phyloP scores from a whole-genome alignment of 2,797 vertebrate genomes.

The Notolabrus celidotus region DNA sequence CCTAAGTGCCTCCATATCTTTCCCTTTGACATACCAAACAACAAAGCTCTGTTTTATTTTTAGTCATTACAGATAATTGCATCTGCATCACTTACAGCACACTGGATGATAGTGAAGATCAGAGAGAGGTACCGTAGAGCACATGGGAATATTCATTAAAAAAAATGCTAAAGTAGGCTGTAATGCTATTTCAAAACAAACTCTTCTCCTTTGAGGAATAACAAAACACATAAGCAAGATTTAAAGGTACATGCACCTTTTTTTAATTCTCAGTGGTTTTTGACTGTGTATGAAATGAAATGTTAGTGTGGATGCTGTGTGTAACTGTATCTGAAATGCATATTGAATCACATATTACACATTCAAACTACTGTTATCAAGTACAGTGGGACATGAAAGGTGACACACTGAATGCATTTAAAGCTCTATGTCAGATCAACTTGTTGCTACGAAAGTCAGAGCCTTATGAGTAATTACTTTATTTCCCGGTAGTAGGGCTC shows the following conservation, averaged over 20 bases:
- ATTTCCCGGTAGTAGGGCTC: slow-evolving; percentile 6
- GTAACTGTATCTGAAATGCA: too few relatives aligned
- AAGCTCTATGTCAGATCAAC: slow-evolving; percentile 2
- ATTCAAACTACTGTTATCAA: slow-evolving; percentile 14
- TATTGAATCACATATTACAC: slow-evolving; percentile 1
- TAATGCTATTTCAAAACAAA: slow-evolving; percentile 48
- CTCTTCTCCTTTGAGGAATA: slow-evolving; percentile 33
- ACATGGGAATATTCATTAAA: slow-evolving; percentile 59
- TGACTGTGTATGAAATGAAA: too few relatives aligned
- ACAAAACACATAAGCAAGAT: slow-evolving; percentile 24
- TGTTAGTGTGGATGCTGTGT: background rate
- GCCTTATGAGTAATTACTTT: background rate
- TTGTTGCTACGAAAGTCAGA: background rate
- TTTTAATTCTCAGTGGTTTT: background rate
- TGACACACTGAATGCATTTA: background rate
- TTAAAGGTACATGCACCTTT: slow-evolving; percentile 3
- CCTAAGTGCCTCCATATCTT: background rate
- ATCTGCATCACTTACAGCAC: slow-evolving; percentile 33
- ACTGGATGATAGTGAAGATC: slow-evolving; percentile 41
- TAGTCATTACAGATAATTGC: slow-evolving; percentile 41
- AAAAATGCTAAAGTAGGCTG: slow-evolving; percentile 40
- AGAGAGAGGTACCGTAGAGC: slow-evolving; percentile 36
- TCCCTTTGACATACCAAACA: slow-evolving; percentile 39
- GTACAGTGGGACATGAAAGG: background rate
- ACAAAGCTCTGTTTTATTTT: slow-evolving; percentile 37